A percentile compares a stretch with the other conserved stretches of the same genome.
Conservation (phyloP, 92 coral and sea anemone genomes). For the Pocillopora meandrina region DNA sequence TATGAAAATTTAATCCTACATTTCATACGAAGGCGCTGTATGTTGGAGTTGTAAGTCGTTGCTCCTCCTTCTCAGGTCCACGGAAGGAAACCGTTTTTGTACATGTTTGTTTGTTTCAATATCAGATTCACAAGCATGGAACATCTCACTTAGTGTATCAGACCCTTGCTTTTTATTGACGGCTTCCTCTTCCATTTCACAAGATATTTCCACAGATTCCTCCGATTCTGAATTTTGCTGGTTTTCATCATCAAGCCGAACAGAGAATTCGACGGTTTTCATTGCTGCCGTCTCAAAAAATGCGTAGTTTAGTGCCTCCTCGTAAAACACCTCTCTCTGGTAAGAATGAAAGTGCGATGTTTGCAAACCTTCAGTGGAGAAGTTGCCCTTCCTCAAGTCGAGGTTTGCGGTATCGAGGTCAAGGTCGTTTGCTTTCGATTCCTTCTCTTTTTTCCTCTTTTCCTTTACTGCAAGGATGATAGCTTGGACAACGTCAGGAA, state of each 20-base stretch:
- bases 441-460: slow-evolving; percentile 7
- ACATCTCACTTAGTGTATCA: slow-evolving; percentile 30
- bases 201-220: slow-evolving; percentile 43
- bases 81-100: not conserved
- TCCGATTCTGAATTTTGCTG: slow-evolving; percentile 11
- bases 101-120: not conserved
- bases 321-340: slow-evolving; percentile 45
- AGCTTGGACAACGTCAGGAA: slow-evolving; percentile 21
- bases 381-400: slow-evolving; percentile 18
- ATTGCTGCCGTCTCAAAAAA: slow-evolving; percentile 16
- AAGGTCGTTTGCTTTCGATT: not conserved
- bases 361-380: slow-evolving; percentile 20
- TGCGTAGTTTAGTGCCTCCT: slow-evolving; percentile 36
- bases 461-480: slow-evolving; percentile 21
- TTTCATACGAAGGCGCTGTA: not conserved
- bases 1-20: not conserved
- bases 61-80: not conserved
- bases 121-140: slow-evolving; percentile 1
- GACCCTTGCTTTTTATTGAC: not conserved
- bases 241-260: slow-evolving; percentile 16
- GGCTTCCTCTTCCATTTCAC: slow-evolving; percentile 21
- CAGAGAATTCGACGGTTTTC: slow-evolving; percentile 37
- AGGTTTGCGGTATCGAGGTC: not conserved
- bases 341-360: slow-evolving; percentile 35
- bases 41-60: not conserved